Conservation (phyloP, 2,113 vertebrate species). For the Trogon surrucura region DNA sequence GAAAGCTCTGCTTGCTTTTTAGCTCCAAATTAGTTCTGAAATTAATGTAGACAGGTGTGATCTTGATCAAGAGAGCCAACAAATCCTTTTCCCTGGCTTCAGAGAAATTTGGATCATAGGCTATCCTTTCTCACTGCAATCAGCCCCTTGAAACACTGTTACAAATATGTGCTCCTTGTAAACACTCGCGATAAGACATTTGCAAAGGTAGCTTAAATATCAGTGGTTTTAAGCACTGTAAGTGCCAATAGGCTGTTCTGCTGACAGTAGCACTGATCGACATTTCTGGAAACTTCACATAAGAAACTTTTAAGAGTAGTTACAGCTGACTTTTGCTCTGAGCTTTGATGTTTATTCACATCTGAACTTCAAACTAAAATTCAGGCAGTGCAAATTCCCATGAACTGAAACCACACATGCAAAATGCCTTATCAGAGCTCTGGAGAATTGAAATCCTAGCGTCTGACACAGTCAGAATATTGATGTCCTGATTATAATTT, state of each 20-base stretch:
- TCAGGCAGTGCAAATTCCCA: slow-evolving; percentile 1
- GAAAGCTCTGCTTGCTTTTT: not conserved
- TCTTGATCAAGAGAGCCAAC: not conserved
- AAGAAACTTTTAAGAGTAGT: not conserved
- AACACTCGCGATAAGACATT: not conserved
- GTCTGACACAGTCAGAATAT: not conserved
- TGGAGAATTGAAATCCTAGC: slow-evolving; percentile 4
- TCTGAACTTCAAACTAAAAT: slow-evolving; percentile 40
- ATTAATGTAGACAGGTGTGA: not conserved
- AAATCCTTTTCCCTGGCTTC: not conserved
- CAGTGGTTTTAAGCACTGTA: not conserved
- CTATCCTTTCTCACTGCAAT: not conserved
- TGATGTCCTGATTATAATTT: slow-evolving; percentile 32
- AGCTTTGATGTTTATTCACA: slow-evolving; percentile 45
- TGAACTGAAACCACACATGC: not conserved
- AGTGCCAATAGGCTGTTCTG: not conserved
- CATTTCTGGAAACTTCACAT: not conserved
- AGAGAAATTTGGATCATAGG: not conserved
- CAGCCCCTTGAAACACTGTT: not conserved
- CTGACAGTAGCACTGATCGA: not conserved
- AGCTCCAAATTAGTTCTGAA: not conserved
- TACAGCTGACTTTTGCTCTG: not conserved
- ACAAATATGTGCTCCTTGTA: not conserved
- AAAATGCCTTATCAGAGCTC: slow-evolving; percentile 6
- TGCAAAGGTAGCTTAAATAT: not conserved